Evolutionary conservation across 2,113 vertebrate species (phyloP).

Genomic region (Polyodon spathula): DNA sequence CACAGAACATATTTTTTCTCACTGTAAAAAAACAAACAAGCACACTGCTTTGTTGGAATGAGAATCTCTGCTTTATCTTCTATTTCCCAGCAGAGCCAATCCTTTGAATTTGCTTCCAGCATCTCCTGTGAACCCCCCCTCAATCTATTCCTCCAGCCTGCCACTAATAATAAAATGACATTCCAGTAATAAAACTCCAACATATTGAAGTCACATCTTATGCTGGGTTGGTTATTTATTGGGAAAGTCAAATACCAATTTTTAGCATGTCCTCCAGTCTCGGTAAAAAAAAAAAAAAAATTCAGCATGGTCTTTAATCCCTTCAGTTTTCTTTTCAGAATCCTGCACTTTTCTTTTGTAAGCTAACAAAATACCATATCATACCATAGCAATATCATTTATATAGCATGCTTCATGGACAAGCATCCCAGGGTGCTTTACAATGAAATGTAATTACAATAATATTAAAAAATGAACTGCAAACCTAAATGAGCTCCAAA

Average conservation of each 20-base stretch:
- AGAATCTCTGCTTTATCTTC: background rate
- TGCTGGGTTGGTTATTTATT: constrained; percentile 1
- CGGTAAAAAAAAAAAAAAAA: too few species aligned
- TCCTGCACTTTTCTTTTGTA: too few species aligned
- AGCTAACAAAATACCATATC: too few species aligned
- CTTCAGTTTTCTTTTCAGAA: too few species aligned
- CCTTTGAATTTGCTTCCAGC: constrained; percentile 1
- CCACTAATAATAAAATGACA: background rate
- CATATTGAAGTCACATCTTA: background rate
- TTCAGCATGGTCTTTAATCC: too few species aligned
- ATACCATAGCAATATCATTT: too few species aligned
- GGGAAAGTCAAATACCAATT: background rate
- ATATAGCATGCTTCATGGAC: too few species aligned
- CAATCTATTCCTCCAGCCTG: background rate
- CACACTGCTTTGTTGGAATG: constrained; percentile 3
- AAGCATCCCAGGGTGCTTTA: too few species aligned
- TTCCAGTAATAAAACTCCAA: background rate
- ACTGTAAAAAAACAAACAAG: background rate
- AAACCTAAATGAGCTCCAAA: too few species aligned
- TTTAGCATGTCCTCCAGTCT: background rate
- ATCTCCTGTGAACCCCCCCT: background rate
- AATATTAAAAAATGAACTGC: too few species aligned
- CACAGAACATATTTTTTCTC: background rate
- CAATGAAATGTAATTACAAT: too few species aligned
- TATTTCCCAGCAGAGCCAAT: background rate